Evolutionary conservation across 2,888 invertebrate species (phyloP), one percentile per base, ranked within the genome.

Genomic region (Archaeoteleia sp.): DNA sequence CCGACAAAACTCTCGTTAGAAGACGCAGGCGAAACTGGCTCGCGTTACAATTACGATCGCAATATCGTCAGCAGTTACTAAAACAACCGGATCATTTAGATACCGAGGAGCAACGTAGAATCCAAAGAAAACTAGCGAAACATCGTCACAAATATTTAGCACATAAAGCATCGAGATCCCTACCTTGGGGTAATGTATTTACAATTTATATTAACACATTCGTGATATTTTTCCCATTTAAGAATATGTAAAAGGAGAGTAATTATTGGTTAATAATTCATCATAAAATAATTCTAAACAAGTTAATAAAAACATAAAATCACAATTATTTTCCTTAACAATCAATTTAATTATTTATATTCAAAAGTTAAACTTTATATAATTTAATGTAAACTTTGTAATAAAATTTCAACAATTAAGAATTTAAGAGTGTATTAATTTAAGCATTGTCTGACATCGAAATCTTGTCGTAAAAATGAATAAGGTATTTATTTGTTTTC

Each of bases 1-100:
- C 97, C 0, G 97, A 98, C 81, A 96, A 96, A 85, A 90, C 92
- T 2, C 88, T 94, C 62, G 92, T 95, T 29, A 92, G 93, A 78
- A 90, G 91, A 80, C 89, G 94, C 3, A 91, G 92, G 78, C 88
- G 93, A 2, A 96, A 96, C 82, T 96, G 94, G 90, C 88, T 96
- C 62, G 94, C 96, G 0, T 87, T 96, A 51, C 95, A 95, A 80
- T 88, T 95, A 72, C 89, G 95, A 69, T 92, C 93, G 8, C 91
- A 93, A 55, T 90, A 90, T 77, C 88, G 91, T 81, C 88, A 87
- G 70, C 83, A 87, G 55, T 72, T 84, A 35, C 82, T 90, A 67
- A 90, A 90, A 68, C 86, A 90, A 70, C 88, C 88, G 71, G 89
- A 90, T 51, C 90, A 90, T 73, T 84, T 88, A 15, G 89, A 90